Base-by-base conservation (phyloP, 2,888 invertebrate genomes). In the Acrobasis repandana region DNA sequence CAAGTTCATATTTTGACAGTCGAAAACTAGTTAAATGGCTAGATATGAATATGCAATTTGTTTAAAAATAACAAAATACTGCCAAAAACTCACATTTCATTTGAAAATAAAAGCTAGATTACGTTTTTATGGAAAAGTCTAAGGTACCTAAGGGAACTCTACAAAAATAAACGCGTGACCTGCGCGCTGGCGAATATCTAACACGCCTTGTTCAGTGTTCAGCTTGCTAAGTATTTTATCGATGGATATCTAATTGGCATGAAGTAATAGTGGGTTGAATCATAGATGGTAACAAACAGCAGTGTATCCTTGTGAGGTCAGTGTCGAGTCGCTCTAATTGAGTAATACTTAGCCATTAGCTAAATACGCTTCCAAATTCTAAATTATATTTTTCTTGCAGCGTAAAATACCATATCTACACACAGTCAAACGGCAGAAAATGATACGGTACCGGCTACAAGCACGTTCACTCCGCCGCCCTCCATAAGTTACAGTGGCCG, bases 181-280 rank as follows among this genome's bases (percentile, higher is more conserved):
- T 43, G 43, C 43, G 1, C 5, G 10, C 43, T 4, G 43, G 14
- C 1, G n/a, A 14, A 43, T 14, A 14, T 14, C 11, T 5, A 43
- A 14, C 43, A 43, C n/a, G 43, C 14, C 3, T 43, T 10, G n/a
- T 43, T 43, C 43, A 5, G n/a, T 43, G 14, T 43, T 11, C n/a
- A 20, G 49, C 4, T 11, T 20, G 10, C 48, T 49, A 15, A 51
- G 51, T 33, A 51, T 9, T 5, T 51, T 51, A 51, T 33, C 51
- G 51, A 51, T 33, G 14, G 1, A 15, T 33, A 15, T 28, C 51
- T 33, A 51, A 51, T 51, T 51, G 51, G 33, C 8, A 34, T 51
- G 33, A 51, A 33, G 51, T 33, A 33, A 50, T 50, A n/a, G 28
- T 2, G n/a, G n/a, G 51, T 51, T 51, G 51, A 51, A 33, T 51